A percentile compares a stretch with the other conserved stretches of the same genome.
Evolutionary conservation across 2,888 invertebrate species (phyloP).

Genomic region (Andrena bucephala): DNA sequence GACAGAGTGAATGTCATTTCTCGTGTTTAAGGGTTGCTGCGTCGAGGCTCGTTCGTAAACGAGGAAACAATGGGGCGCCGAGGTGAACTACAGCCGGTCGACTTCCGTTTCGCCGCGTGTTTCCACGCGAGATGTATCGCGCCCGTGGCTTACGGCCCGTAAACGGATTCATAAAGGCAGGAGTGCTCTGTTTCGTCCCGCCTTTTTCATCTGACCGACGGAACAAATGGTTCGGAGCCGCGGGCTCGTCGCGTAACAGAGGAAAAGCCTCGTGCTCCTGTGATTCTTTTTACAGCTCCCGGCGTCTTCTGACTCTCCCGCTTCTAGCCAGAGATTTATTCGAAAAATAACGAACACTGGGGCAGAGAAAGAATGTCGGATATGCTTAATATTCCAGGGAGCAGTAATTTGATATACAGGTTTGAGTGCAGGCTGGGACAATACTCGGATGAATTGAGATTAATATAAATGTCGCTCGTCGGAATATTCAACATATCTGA

Average conservation of each 20-base stretch:
- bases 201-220: slow-evolving; percentile 39
- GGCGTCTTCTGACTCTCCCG: background rate
- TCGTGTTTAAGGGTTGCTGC: slow-evolving; percentile 20
- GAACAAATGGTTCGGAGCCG: slow-evolving; percentile 21
- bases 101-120: slow-evolving; percentile 49
- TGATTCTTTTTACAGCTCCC: slow-evolving; percentile 14
- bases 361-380: too few species aligned
- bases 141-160: slow-evolving; percentile 34
- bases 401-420: too few species aligned
- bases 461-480: background rate
- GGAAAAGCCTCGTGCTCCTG: slow-evolving; percentile 6
- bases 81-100: slow-evolving; percentile 45
- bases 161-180: slow-evolving; percentile 56
- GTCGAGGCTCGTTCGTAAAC: slow-evolving; percentile 21
- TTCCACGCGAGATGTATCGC: slow-evolving; percentile 21
- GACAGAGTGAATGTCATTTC: slow-evolving; percentile 21
- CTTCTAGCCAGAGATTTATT: background rate
- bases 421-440: too few species aligned
- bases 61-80: slow-evolving; percentile 39
- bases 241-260: background rate
- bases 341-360: too few species aligned
- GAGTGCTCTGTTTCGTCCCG: slow-evolving; percentile 20
- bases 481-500: slow-evolving; percentile 1
- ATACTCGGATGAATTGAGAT: background rate
- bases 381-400: too few species aligned